Percentiles rank a stretch among this genome's conserved stretches.
Conservation (phyloP, 1,140 invertebrate genomes). For the Lordiphosa clarofinis region DNA sequence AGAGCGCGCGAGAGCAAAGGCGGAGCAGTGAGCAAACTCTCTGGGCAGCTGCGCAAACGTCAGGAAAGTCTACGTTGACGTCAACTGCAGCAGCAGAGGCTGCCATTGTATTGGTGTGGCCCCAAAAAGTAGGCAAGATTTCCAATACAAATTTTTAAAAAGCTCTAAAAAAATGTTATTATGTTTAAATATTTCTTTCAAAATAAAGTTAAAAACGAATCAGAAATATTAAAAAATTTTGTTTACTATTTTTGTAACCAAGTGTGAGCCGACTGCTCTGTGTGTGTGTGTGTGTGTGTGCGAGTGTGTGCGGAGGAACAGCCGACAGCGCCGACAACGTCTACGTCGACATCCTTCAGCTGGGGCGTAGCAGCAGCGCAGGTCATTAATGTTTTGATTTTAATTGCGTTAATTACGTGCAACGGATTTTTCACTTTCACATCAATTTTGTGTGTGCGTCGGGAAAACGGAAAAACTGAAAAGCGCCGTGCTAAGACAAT, state of each 20-base stretch:
- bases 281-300: too few species aligned
- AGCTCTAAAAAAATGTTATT: not conserved
- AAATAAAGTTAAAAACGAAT: too few species aligned
- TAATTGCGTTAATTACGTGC: constrained; percentile 80
- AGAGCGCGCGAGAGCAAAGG: constrained; percentile 1
- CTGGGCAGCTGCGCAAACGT: constrained; percentile 53
- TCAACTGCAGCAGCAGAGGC: constrained; percentile 31
- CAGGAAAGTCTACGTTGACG: constrained; percentile 33
- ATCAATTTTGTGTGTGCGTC: constrained; percentile 3
- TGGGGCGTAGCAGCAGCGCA: constrained; percentile 40
- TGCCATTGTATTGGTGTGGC: constrained; percentile 2
- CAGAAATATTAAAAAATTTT: too few species aligned
- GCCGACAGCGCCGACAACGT: constrained; percentile 4
- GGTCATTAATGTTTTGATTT: constrained; percentile 80
- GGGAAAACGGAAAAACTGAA: constrained; percentile 19
- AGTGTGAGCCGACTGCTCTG: too few species aligned
- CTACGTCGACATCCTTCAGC: constrained; percentile 29
- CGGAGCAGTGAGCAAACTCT: constrained; percentile 27
- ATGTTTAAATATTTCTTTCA: too few species aligned
- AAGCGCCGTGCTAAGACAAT: constrained; percentile 2
- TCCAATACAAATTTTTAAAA: not conserved
- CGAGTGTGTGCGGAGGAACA: not conserved
- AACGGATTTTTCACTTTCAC: constrained; percentile 73
- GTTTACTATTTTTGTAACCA: too few species aligned
- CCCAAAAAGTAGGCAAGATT: constrained; percentile 52